A percentile compares a stretch with the other conserved stretches of the same genome.
Evolutionary conservation across 2,888 invertebrate genomes (phyloP).

Genomic region (Melipona beecheii): DNA sequence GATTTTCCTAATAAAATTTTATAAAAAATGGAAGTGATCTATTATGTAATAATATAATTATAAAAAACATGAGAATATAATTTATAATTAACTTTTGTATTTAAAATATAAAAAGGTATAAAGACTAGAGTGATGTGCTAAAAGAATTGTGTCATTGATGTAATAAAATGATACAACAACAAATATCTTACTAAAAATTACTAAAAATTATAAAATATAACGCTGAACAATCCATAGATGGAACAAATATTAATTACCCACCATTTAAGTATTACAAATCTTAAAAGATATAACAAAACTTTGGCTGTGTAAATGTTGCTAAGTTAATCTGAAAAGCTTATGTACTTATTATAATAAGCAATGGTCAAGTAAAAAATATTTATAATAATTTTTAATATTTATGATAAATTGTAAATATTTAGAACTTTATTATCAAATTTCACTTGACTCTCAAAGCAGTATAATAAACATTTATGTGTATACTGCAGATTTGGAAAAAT

Average conservation of each 20-base stretch:
- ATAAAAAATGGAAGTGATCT: not conserved
- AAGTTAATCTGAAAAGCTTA: slow-evolving; percentile 20
- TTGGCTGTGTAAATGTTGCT: slow-evolving; percentile 57
- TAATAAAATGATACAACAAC: slow-evolving; percentile 49
- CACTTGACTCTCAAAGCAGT: slow-evolving; percentile 44
- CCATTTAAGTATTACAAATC: slow-evolving; percentile 39
- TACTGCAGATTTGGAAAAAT: slow-evolving; percentile 65
- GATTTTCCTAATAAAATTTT: slow-evolving; percentile 4
- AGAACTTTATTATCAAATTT: slow-evolving; percentile 42
- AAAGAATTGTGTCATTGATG: slow-evolving; percentile 62
- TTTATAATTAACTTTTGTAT: slow-evolving; percentile 33
- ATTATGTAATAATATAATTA: slow-evolving; percentile 3
- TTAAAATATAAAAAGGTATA: slow-evolving; percentile 64
- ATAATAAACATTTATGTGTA: slow-evolving; percentile 48
- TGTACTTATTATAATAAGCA: slow-evolving; percentile 26
- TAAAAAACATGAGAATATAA: slow-evolving; percentile 28
- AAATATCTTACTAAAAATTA: slow-evolving; percentile 56
- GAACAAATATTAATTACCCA: slow-evolving; percentile 53
- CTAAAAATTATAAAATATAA: slow-evolving; percentile 61
- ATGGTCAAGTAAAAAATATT: slow-evolving; percentile 32
- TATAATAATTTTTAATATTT: slow-evolving; percentile 38
- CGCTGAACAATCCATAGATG: slow-evolving; percentile 54
- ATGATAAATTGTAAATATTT: slow-evolving; percentile 42
- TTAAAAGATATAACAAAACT: slow-evolving; percentile 62
- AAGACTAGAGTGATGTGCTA: slow-evolving; percentile 72